A percentile compares a stretch with the other conserved stretches of the same genome.
Conservation (phyloP, 2,797 vertebrate species). For the Lithobates sylvaticus region DNA sequence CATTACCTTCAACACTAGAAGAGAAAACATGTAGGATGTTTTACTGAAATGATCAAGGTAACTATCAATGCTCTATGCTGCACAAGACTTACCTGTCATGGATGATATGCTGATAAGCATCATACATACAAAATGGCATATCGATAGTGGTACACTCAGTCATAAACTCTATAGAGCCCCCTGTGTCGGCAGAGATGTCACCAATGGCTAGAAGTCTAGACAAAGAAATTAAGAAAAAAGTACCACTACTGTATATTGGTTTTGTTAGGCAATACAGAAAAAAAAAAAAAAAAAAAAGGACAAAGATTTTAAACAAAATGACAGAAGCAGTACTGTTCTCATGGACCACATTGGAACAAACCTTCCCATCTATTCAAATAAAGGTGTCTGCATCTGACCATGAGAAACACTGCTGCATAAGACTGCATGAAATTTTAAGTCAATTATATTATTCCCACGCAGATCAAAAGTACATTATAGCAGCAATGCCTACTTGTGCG, state of each 20-base stretch:
- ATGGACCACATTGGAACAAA: too few species aligned
- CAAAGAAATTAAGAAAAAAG: not conserved
- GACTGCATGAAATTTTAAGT: not conserved
- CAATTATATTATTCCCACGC: not conserved
- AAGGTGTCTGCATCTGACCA: not conserved
- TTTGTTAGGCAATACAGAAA: too few species aligned
- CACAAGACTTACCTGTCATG: constrained; percentile 85
- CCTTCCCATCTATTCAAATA: not conserved
- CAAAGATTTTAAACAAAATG: too few species aligned
- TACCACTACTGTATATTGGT: too few species aligned
- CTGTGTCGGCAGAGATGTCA: constrained; percentile 95
- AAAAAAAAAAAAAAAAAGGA: too few species aligned
- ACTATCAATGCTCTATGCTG: not conserved
- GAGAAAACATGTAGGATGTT: constrained; percentile 58
- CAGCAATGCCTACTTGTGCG: constrained; percentile 84
- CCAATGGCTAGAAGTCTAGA: constrained; percentile 93
- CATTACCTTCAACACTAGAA: constrained; percentile 90
- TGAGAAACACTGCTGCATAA: not conserved
- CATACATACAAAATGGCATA: constrained; percentile 95
- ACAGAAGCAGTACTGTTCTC: too few species aligned
- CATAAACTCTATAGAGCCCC: constrained; percentile 98
- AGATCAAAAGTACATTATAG: not conserved
- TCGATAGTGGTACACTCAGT: constrained; percentile 95
- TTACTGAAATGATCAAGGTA: not conserved
- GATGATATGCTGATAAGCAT: constrained; percentile 94